Conservation (phyloP, 2,888 invertebrate genomes). For the Gandaritis pyraliata region DNA sequence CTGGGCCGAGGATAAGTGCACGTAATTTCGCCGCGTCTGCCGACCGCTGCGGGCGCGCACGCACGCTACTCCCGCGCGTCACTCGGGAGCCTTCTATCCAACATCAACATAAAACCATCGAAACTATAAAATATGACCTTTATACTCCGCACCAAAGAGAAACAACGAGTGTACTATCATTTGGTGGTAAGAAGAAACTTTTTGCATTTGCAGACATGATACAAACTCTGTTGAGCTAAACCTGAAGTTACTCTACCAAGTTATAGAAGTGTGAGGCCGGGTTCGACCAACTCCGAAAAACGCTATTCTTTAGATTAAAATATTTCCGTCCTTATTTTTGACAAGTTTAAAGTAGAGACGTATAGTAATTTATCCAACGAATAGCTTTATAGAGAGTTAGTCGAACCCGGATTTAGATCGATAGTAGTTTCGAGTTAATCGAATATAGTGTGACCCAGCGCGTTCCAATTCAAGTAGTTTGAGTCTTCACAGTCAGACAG, state of each 20-base stretch:
- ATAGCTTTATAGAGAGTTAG: too few species aligned
- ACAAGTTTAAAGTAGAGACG: too few species aligned
- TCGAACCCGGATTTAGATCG: too few species aligned
- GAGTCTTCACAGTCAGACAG: constrained; percentile 50
- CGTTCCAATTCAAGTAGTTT: constrained; percentile 48
- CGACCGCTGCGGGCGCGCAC: constrained; percentile 68
- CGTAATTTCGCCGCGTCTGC: constrained; percentile 77
- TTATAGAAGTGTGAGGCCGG: too few species aligned
- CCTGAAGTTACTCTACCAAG: too few species aligned
- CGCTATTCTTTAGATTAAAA: too few species aligned
- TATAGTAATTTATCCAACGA: too few species aligned
- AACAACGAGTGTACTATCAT: constrained; percentile 5
- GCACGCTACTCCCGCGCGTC: constrained; percentile 71
- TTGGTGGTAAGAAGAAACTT: constrained; percentile 8
- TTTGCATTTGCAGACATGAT: constrained; percentile 59
- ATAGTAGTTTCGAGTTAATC: not conserved
- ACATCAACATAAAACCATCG: constrained; percentile 17
- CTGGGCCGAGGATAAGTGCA: constrained; percentile 69
- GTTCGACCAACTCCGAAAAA: too few species aligned
- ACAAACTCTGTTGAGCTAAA: too few species aligned
- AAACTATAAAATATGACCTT: constrained; percentile 49
- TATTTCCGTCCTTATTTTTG: too few species aligned
- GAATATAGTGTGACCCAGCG: constrained; percentile 54
- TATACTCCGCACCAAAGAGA: constrained; percentile 44
- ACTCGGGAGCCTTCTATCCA: constrained; percentile 57